phyloP scores from a whole-genome alignment of 2,113 vertebrate species.

The Psittacula cyanocephala region DNA sequence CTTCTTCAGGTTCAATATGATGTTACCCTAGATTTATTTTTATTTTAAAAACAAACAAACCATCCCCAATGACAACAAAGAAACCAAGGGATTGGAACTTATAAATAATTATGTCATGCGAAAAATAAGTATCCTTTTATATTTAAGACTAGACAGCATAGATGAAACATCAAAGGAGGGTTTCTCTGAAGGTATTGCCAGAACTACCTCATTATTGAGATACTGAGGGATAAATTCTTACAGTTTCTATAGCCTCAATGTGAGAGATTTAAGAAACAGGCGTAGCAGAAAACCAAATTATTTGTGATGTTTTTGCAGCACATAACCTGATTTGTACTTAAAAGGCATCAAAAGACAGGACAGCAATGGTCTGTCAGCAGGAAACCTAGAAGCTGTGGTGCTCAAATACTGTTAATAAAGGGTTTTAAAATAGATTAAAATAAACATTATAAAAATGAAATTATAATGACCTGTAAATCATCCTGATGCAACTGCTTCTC shows the following conservation, averaged over 20 bases:
- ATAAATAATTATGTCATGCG: neutral
- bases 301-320: slow-evolving; percentile 22
- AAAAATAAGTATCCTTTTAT: slow-evolving; percentile 15
- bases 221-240: neutral
- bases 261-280: neutral
- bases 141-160: neutral
- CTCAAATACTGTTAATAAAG: slow-evolving; percentile 2
- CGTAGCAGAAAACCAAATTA: slow-evolving; percentile 12
- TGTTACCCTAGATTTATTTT: neutral
- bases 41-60: neutral
- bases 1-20: neutral
- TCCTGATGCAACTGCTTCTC: neutral
- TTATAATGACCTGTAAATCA: neutral
- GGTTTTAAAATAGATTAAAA: neutral
- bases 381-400: neutral
- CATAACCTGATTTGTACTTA: neutral
- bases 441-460: neutral
- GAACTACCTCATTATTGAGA: neutral
- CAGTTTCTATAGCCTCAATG: neutral
- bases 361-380: neutral
- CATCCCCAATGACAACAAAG: neutral
- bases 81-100: neutral
- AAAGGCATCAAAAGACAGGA: neutral
- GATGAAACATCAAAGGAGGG: slow-evolving; percentile 9
- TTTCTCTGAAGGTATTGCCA: neutral